phyloP scores from a whole-genome alignment of 2,888 invertebrate genomes.

The Julus scandinavius region DNA sequence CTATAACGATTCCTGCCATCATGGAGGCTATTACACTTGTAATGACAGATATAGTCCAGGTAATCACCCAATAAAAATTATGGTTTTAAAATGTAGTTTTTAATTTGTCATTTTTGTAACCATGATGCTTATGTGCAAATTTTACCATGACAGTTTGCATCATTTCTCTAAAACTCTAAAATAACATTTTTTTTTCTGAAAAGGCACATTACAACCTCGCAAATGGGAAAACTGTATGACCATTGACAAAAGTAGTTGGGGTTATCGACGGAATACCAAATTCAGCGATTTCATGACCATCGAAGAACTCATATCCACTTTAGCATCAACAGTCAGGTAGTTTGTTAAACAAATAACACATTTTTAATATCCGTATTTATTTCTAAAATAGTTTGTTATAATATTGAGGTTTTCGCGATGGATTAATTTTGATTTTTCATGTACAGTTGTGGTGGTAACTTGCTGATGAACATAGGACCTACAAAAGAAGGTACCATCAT shows the following conservation, averaged over 20 bases:
- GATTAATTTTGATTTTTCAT: background rate
- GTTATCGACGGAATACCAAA: constrained; percentile 79
- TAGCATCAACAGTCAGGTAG: constrained; percentile 80
- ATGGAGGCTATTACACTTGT: constrained; percentile 91
- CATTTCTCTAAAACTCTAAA: background rate
- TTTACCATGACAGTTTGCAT: too few species aligned
- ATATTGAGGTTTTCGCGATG: background rate
- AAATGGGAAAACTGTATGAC: constrained; percentile 99
- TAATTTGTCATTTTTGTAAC: background rate
- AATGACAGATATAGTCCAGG: constrained; percentile 85
- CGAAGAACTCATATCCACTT: constrained; percentile 75
- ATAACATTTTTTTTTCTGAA: constrained; percentile 56
- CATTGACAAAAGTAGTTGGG: constrained; percentile 87
- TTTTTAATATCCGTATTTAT: too few species aligned
- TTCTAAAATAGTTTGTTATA: too few species aligned
- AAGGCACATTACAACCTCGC: constrained; percentile 74
- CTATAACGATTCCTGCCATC: constrained; percentile 76
- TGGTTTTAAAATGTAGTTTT: background rate
- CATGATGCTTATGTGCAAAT: too few species aligned
- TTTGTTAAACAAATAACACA: background rate
- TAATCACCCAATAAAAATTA: constrained; percentile 60
- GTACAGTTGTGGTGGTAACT: constrained; percentile 71
- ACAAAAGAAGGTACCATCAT: constrained; percentile 87
- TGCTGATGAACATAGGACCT: constrained; percentile 87
- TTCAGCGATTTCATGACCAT: constrained; percentile 76